These are phyloP conservation scores for Tromatobia lineatoria DNA, from an alignment of 2,888 invertebrate genomes.

Conservation along the genomic window DNA sequence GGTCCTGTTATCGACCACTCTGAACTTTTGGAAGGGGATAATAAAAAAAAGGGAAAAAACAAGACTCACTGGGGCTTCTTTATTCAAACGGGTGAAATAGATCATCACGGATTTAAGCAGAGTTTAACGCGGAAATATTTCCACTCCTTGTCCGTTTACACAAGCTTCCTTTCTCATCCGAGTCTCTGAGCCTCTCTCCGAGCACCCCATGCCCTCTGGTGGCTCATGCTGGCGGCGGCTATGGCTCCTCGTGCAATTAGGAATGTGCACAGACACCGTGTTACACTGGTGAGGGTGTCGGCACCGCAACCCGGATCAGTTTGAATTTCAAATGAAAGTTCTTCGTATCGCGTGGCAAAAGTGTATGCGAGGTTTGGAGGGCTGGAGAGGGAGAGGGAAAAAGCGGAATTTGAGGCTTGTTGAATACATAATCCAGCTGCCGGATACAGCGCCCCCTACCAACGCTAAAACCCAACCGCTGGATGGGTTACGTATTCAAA, in stretches of 20 bases:
- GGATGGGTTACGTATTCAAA: slow-evolving; percentile 55
- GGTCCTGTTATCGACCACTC: slow-evolving; percentile 15
- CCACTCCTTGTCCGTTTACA: slow-evolving; percentile 6
- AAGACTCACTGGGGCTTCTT: slow-evolving; percentile 37
- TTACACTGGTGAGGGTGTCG: slow-evolving; percentile 43
- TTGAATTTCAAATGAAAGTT: slow-evolving; percentile 68
- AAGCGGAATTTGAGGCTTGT: slow-evolving; percentile 37
- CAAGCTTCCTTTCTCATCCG: slow-evolving; percentile 21
- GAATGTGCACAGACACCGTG: slow-evolving; percentile 52
- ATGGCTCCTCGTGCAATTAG: slow-evolving; percentile 54
- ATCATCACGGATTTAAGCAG: slow-evolving; percentile 48
- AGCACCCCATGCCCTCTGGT: background rate
- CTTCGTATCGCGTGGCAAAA: slow-evolving; percentile 23
- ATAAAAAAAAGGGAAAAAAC: slow-evolving; percentile 33
- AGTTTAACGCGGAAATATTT: slow-evolving; percentile 36
- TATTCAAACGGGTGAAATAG: slow-evolving; percentile 56
- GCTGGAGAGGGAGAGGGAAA: background rate
- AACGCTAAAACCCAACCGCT: slow-evolving; percentile 28
- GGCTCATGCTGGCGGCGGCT: slow-evolving; percentile 10
- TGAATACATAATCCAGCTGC: slow-evolving; percentile 62
- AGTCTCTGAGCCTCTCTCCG: background rate
- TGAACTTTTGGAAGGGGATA: background rate
- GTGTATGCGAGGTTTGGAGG: slow-evolving; percentile 22
- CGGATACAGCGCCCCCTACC: slow-evolving; percentile 16
- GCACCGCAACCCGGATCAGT: slow-evolving; percentile 54